phyloP scores from a whole-genome alignment of 2,113 vertebrate species.

The Gymnarchus niloticus region DNA sequence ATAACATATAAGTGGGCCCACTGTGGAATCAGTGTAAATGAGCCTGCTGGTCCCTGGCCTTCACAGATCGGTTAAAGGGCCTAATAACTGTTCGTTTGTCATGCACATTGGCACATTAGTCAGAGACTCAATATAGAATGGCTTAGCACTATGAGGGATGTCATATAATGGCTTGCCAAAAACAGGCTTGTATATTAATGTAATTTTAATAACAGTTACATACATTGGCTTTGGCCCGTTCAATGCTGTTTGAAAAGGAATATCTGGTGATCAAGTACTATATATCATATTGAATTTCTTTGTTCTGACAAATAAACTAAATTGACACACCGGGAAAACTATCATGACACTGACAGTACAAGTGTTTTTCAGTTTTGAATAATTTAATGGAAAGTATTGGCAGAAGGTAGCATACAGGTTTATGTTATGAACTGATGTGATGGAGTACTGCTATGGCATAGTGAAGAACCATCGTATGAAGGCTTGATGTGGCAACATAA shows the following conservation, averaged over 20 bases:
- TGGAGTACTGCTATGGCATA: too few species aligned
- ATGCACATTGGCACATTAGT: neutral
- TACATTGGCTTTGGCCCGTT: neutral
- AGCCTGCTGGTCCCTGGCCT: neutral
- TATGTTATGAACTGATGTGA: too few species aligned
- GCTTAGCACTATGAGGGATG: neutral
- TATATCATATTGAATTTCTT: neutral
- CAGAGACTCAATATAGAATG: neutral
- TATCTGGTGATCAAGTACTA: neutral
- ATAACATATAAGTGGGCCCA: neutral
- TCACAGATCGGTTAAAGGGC: neutral
- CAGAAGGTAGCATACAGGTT: too few species aligned
- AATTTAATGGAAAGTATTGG: too few species aligned
- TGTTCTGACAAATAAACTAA: neutral
- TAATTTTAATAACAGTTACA: neutral
- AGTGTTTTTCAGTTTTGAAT: neutral
- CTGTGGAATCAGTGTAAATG: conserved; percentile 1
- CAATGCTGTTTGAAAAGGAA: neutral
- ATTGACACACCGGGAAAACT: neutral
- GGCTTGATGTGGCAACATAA: too few species aligned
- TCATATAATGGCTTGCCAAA: neutral
- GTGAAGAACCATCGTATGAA: too few species aligned
- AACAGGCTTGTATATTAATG: neutral
- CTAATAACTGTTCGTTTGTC: neutral
- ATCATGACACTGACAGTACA: neutral